Conservation (phyloP, 37 sponge, comb jelly and placozoan species). For the Beroe ovata region DNA sequence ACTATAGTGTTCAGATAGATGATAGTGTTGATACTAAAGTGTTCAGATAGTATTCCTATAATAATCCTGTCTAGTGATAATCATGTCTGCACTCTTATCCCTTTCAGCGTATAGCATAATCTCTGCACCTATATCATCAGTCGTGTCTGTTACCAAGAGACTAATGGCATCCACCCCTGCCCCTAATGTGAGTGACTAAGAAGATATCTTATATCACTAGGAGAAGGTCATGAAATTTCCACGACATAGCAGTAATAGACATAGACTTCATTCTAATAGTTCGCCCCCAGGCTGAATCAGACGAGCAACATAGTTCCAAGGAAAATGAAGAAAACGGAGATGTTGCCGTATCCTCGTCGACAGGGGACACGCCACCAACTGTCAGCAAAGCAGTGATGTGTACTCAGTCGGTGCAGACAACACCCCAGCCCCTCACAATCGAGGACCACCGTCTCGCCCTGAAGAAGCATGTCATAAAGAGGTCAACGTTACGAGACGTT, state of each 20-base stretch:
- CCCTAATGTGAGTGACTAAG: no score
- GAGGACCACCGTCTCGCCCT: constrained; percentile 5
- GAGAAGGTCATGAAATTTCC: not conserved
- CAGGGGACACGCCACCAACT: not conserved
- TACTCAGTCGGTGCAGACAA: constrained; percentile 57
- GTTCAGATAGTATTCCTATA: no score
- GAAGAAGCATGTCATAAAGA: not conserved
- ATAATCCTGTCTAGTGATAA: no score
- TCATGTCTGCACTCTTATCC: no score
- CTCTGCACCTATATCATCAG: constrained; percentile 29
- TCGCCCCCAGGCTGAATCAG: no score
- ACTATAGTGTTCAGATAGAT: no score
- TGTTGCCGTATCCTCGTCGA: not conserved
- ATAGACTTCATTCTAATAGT: no score
- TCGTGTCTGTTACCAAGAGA: constrained; percentile 26
- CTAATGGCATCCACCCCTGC: constrained; percentile 16
- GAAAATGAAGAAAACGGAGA: no score
- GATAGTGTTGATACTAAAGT: no score
- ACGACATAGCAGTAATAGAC: constrained; percentile 15
- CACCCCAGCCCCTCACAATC: constrained; percentile 7
- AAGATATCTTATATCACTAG: no score
- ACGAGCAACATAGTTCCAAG: no score
- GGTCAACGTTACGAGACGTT: constrained; percentile 33
- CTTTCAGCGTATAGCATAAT: constrained; percentile 61
- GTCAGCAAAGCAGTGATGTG: not conserved